Percentiles rank a stretch among this genome's conserved stretches.
Evolutionary conservation across 2,888 invertebrate genomes (phyloP).

Genomic region (Rhaphigaster nebulosa): DNA sequence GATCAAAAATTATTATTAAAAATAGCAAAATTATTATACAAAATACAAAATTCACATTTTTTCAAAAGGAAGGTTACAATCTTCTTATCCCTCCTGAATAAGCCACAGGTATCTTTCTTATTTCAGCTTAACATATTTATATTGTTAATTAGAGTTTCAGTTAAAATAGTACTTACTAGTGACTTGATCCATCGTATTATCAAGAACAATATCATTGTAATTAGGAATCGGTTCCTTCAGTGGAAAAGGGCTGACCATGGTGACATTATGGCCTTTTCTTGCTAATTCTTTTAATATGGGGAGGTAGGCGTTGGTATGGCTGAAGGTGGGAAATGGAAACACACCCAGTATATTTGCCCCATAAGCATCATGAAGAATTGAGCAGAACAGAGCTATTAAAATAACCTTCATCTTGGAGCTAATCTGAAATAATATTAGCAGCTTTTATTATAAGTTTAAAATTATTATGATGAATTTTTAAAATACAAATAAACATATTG

Average conservation of each 20-base stretch:
- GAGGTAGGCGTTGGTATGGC: background rate
- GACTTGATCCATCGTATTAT: background rate
- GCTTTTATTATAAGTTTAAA: background rate
- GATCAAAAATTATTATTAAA: too few species aligned
- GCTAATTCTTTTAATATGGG: background rate
- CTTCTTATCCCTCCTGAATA: too few species aligned
- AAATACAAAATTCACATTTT: too few species aligned
- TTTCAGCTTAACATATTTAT: background rate
- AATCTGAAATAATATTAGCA: background rate
- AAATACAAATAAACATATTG: background rate
- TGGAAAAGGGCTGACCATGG: constrained; percentile 13
- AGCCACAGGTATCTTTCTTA: too few species aligned
- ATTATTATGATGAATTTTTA: background rate
- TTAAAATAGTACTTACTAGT: background rate
- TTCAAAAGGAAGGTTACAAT: too few species aligned
- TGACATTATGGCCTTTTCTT: background rate
- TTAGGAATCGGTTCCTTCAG: constrained; percentile 4
- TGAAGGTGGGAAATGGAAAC: background rate
- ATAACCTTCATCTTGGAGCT: background rate
- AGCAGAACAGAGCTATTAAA: background rate
- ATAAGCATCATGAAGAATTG: background rate
- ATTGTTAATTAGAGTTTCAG: background rate
- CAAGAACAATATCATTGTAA: background rate
- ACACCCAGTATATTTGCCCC: background rate
- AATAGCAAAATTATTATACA: too few species aligned